Evolutionary conservation across 2,113 vertebrate genomes (phyloP), one percentile per base, ranked within the genome.

Genomic region (Mirounga angustirostris): DNA sequence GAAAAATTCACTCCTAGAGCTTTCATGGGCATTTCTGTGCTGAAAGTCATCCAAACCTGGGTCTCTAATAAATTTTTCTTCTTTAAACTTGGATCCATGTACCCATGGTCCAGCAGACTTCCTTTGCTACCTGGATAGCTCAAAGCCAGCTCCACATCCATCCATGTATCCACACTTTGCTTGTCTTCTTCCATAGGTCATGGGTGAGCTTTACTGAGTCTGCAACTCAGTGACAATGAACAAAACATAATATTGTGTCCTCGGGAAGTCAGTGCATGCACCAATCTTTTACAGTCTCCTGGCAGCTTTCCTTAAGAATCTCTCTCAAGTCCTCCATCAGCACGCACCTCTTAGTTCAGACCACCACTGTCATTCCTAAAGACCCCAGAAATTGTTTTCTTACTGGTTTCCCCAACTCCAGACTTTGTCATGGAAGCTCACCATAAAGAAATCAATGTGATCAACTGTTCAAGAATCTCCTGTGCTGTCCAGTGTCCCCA

Each of bases 211-310:
- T 15, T 28, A 13, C 24, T 22, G 40, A 7, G 6, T 61, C 40
- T 19, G 16, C 14, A 14, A 19, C 15, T 36, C 15, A 28, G 54
- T 12, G 13, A 30, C 22, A 50, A 50, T 3, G 69, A 52, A 40
- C 7, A 50, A 16, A 50, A 28, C 36, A 30, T 3, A 1, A 4
- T 19, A 6, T 0, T 22, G 24, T 5, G 3, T 5, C 2, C 4
- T 93, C 7, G 0, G 33, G 46, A 71, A 33, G 24, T 8, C 19
- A 46, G 12, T 2, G 89, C 7, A 81, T 30, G 3, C 50, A 11
- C 7, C 43, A 21, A 0, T 16, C 5, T 30, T 67, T 56, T 18
- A 26, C 3, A 36, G 8, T 80, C 24, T 30, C 18, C 16, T 40
- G 24, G 33, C 78, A 18, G 22, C 56, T 36, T 36, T 50, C n/a